Conservation (phyloP, 2,797 vertebrate genomes). For the Cichlasoma orientale region DNA sequence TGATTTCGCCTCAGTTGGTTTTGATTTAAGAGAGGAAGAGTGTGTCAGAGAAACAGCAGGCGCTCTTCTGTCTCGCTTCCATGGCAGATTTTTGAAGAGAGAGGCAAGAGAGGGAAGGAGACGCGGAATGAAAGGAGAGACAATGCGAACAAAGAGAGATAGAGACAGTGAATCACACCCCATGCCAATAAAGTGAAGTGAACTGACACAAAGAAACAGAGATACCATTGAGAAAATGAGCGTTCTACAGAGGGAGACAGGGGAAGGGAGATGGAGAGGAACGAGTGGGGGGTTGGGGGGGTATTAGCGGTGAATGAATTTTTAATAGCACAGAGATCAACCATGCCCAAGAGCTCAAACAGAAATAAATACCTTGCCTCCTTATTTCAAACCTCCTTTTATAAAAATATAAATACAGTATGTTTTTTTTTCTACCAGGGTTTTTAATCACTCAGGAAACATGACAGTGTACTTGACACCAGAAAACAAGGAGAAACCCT, state of each 20-base stretch:
- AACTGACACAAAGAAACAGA: conserved; percentile 68
- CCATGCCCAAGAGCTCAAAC: conserved; percentile 59
- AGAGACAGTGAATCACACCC: conserved; percentile 61
- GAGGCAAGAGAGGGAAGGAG: conserved; percentile 46
- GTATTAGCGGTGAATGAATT: conserved; percentile 66
- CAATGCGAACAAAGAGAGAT: conserved; percentile 65
- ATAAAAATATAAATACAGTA: conserved; percentile 29
- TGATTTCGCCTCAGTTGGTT: conserved; percentile 75
- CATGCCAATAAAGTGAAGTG: conserved; percentile 64
- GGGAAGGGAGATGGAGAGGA: conserved; percentile 36
- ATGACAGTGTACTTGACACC: conserved; percentile 57
- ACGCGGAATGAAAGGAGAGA: conserved; percentile 54
- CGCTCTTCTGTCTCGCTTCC: conserved; percentile 65
- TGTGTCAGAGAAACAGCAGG: conserved; percentile 75
- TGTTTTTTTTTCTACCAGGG: background rate
- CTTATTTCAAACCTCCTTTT: conserved; percentile 48
- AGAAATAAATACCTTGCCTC: conserved; percentile 59
- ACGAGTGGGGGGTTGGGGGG: conserved; percentile 27
- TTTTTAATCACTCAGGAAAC: conserved; percentile 66
- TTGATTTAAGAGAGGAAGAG: conserved; percentile 79
- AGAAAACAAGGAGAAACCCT: conserved; percentile 40
- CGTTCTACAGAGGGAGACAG: conserved; percentile 22
- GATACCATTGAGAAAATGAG: conserved; percentile 64
- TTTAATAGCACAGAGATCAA: conserved; percentile 66
- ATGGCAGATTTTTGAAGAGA: conserved; percentile 66